Evolutionary conservation across 2,113 vertebrate genomes (phyloP).

Genomic region (Bos javanicus): DNA sequence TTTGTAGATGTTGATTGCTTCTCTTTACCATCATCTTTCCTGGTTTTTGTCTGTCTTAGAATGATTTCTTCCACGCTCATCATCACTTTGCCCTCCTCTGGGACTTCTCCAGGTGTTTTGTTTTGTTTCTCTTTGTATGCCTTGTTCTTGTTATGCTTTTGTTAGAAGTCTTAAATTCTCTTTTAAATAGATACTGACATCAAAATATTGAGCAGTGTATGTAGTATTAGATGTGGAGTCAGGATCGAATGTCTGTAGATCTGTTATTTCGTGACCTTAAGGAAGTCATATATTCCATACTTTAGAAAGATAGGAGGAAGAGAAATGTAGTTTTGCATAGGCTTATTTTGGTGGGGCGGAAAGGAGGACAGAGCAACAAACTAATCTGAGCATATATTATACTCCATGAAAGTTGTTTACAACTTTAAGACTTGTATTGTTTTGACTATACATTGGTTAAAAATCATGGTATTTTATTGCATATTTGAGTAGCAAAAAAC

Average conservation of each 20-base stretch:
- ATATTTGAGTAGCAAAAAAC: not conserved
- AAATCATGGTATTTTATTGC: slow-evolving; percentile 19
- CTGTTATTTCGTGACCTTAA: slow-evolving; percentile 13
- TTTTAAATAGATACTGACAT: slow-evolving; percentile 27
- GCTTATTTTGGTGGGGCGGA: not conserved
- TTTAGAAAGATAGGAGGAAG: not conserved
- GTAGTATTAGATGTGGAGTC: not conserved
- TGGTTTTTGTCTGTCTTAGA: not conserved
- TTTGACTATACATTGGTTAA: not conserved
- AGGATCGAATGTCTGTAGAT: not conserved
- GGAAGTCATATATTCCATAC: slow-evolving; percentile 1
- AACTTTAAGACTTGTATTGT: not conserved
- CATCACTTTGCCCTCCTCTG: not conserved
- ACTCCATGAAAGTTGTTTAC: not conserved
- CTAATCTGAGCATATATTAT: not conserved
- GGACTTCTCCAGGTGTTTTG: not conserved
- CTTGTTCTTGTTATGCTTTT: slow-evolving; percentile 30
- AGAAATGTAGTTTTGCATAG: not conserved
- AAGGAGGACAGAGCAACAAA: not conserved
- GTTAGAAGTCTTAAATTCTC: slow-evolving; percentile 1
- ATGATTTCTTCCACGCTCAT: not conserved
- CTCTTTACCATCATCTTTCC: not conserved
- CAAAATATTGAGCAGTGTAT: slow-evolving; percentile 6
- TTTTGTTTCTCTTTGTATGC: not conserved
- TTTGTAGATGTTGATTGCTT: not conserved